Evolutionary conservation across 2,888 invertebrate species (phyloP).

Genomic region (Tachina grossa): DNA sequence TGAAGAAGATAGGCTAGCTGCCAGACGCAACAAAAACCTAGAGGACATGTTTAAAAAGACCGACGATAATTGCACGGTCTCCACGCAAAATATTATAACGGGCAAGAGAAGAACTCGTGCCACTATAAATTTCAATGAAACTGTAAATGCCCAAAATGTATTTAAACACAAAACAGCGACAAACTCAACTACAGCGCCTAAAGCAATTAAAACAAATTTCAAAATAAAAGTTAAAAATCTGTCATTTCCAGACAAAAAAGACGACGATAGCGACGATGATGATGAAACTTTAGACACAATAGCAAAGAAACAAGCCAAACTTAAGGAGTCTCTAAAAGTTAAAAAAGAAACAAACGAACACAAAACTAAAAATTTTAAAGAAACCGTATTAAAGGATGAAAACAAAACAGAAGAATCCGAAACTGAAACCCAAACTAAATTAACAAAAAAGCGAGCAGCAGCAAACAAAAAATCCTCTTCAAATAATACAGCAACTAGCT

Average conservation of each 20-base stretch:
- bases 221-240: slow-evolving; percentile 37
- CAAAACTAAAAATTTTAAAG: slow-evolving; percentile 20
- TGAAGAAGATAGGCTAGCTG: slow-evolving; percentile 61
- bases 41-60: slow-evolving; percentile 76
- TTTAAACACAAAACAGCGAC: slow-evolving; percentile 70
- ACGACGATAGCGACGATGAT: slow-evolving; percentile 29
- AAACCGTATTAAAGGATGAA: neutral
- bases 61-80: slow-evolving; percentile 79
- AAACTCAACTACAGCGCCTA: neutral
- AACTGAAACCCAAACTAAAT: neutral
- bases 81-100: slow-evolving; percentile 80
- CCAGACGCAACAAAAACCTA: slow-evolving; percentile 70
- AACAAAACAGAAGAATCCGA: neutral
- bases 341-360: slow-evolving; percentile 31
- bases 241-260: neutral
- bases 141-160: slow-evolving; percentile 69
- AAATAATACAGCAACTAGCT: neutral
- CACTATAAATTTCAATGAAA: slow-evolving; percentile 77
- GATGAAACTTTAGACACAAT: neutral
- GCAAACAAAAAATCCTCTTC: neutral
- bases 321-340: neutral
- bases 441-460: neutral
- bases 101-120: slow-evolving; percentile 79
- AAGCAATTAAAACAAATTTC: slow-evolving; percentile 12
- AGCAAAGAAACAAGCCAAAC: slow-evolving; percentile 12